Base-by-base conservation (phyloP, 2,113 vertebrate species). In the Burhinus bistriatus region DNA sequence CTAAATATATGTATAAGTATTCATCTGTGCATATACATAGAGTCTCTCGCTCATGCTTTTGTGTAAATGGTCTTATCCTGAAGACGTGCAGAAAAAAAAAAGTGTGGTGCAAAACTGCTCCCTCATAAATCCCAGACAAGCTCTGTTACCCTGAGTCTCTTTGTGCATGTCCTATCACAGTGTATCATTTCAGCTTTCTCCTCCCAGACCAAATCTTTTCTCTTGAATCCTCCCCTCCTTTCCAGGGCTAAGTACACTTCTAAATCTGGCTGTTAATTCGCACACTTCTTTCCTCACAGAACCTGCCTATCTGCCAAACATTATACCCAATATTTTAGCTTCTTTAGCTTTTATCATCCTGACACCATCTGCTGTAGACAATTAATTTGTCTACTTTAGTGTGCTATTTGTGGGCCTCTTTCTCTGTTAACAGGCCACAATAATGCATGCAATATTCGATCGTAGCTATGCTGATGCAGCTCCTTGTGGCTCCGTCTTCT, bases 281-380 rank as follows among this genome's bases (percentile, higher is more conserved):
- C 32, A 77, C 19, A 30, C 17, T 66, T 69, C 40, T 81, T 78
- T 84, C 49, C 21, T 49, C 45, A 54, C 16, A 88, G 58, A 69
- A 66, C 16, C 52, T 61, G 26, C 27, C 47, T 79, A 40, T 59
- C 61, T 92, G n/a, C 51, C 38, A 47, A 51, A 76, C 4, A 36
- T 73, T 57, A 45, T 75, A 91, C 64, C 34, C 15, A 78, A 52
- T 93, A 71, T 96, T 91, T 91, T 78, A 68, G 8, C 8, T 78
- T 82, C 36, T 93, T 84, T 72, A 61, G 26, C 26, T 91, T 79
- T 91, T 84, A 61, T 87, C 54, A 57, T 44, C 29, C 47, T 85
- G 75, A 93, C 25, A 66, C 62, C 78, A 87, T 49, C 73, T 94
- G 66, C 19, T 91, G 32, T 26, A 85, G 58, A 82, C 36, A 83